Percentiles rank a stretch among this genome's conserved stretches.
These are phyloP conservation scores for Nannobrachium achirus DNA, from an alignment of 2,113 vertebrate genomes.

Conservation along the genomic window DNA sequence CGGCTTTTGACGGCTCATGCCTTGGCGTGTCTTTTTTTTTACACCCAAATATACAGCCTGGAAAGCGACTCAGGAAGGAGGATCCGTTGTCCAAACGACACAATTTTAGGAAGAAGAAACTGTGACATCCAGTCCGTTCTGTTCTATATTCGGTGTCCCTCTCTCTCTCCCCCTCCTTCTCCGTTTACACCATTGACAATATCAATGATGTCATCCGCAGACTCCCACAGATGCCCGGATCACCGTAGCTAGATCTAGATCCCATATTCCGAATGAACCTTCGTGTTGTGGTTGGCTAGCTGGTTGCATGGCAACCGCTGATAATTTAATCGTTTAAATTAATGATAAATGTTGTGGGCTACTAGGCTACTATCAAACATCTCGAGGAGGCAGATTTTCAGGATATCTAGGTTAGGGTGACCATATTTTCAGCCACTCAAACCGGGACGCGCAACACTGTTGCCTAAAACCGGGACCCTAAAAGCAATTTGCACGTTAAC, in stretches of 20 bases:
- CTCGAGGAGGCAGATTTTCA: too few species aligned
- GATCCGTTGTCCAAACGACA: not conserved
- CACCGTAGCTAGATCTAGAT: slow-evolving; percentile 58
- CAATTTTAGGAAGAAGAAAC: not conserved
- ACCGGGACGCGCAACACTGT: too few species aligned
- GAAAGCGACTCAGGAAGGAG: not conserved
- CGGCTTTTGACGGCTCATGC: slow-evolving; percentile 81
- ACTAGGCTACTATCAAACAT: too few species aligned
- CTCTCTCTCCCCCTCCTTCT: slow-evolving; percentile 48
- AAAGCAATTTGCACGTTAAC: too few species aligned
- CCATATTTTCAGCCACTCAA: too few species aligned
- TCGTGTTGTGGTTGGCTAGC: too few species aligned
- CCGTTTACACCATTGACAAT: slow-evolving; percentile 76
- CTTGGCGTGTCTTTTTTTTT: slow-evolving; percentile 24
- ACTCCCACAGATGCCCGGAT: slow-evolving; percentile 74
- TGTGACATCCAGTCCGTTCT: slow-evolving; percentile 18
- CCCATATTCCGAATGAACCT: too few species aligned
- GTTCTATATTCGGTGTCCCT: slow-evolving; percentile 8
- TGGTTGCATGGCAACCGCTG: too few species aligned
- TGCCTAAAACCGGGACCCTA: too few species aligned
- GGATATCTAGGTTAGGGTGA: too few species aligned
- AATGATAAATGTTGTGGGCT: too few species aligned
- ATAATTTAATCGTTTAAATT: too few species aligned
- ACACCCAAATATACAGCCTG: not conserved
- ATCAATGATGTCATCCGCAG: slow-evolving; percentile 81